These are phyloP conservation scores for Scortum barcoo DNA, from an alignment of 2,113 vertebrate species.

Conservation along the genomic window DNA sequence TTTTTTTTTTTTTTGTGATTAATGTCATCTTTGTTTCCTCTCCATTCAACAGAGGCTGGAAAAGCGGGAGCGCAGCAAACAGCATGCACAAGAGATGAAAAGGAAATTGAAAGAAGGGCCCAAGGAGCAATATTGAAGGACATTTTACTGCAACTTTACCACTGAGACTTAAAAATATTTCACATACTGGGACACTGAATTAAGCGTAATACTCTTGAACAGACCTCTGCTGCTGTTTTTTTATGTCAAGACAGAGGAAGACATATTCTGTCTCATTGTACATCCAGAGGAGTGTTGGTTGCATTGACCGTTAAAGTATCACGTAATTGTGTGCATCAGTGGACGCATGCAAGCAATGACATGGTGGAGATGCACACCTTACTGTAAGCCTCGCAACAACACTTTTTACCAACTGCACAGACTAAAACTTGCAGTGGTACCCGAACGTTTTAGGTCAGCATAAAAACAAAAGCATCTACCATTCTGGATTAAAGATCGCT, in stretches of 20 bases:
- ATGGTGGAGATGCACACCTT: neutral
- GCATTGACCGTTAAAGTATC: neutral
- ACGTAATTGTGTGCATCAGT: neutral
- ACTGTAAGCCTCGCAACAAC: neutral
- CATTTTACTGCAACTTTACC: neutral
- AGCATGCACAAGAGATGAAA: constrained; percentile 80
- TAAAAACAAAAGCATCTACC: neutral
- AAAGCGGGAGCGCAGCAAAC: constrained; percentile 87
- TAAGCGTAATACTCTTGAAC: neutral
- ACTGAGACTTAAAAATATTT: neutral
- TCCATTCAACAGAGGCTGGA: constrained; percentile 82
- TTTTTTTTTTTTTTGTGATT: neutral
- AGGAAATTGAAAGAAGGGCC: constrained; percentile 78
- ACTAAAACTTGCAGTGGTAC: constrained; percentile 6
- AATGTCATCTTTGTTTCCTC: constrained; percentile 36
- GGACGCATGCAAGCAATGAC: too few relatives aligned
- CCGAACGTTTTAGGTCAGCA: constrained; percentile 8
- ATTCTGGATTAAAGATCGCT: constrained; percentile 9
- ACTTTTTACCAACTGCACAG: neutral
- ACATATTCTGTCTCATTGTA: neutral
- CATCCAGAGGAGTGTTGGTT: constrained; percentile 8
- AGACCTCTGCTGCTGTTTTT: constrained; percentile 8
- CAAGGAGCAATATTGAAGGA: constrained; percentile 65
- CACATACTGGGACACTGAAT: neutral
- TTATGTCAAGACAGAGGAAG: constrained; percentile 7